Conservation (phyloP, 2,797 vertebrate genomes). For the Nothura maculosa region DNA sequence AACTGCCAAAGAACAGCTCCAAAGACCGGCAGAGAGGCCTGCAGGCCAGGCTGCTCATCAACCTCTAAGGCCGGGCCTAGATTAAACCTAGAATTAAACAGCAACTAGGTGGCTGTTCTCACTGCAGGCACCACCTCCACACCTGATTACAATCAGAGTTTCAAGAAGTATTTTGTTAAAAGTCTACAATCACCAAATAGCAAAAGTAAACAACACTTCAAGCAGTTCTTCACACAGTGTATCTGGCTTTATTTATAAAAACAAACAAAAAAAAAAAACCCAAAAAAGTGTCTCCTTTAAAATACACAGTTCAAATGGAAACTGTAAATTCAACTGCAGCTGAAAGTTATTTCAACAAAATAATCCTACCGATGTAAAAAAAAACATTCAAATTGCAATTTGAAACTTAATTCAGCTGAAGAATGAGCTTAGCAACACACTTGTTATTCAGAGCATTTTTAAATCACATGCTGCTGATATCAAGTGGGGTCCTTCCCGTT, state of each 20-base stretch:
- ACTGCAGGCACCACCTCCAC: not conserved
- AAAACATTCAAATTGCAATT: constrained; percentile 9
- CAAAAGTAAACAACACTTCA: not conserved
- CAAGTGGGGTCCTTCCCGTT: constrained; percentile 41
- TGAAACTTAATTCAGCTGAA: not conserved
- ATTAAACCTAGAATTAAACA: not conserved
- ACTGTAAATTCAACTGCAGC: constrained; percentile 44
- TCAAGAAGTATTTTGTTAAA: not conserved
- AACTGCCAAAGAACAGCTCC: not conserved
- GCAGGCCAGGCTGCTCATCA: accelerated
- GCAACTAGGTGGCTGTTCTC: not conserved
- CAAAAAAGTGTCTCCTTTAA: constrained; percentile 10
- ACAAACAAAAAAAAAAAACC: constrained; percentile 52
- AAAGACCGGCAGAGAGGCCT: not conserved
- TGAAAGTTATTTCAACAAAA: constrained; percentile 45
- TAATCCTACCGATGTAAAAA: constrained; percentile 46
- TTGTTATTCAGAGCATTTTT: not conserved
- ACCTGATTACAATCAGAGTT: not conserved
- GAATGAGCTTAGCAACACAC: not conserved
- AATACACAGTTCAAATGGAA: constrained; percentile 63
- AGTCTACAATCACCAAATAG: not conserved
- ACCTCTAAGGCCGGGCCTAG: accelerated
- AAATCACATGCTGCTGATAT: constrained; percentile 34
- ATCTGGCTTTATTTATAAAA: constrained; percentile 69
- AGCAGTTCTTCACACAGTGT: not conserved